Percentiles rank a stretch among this genome's conserved stretches.
These are phyloP conservation scores for Cynopterus sphinx DNA, from an alignment of 2,797 vertebrate genomes.

Conservation along the genomic window DNA sequence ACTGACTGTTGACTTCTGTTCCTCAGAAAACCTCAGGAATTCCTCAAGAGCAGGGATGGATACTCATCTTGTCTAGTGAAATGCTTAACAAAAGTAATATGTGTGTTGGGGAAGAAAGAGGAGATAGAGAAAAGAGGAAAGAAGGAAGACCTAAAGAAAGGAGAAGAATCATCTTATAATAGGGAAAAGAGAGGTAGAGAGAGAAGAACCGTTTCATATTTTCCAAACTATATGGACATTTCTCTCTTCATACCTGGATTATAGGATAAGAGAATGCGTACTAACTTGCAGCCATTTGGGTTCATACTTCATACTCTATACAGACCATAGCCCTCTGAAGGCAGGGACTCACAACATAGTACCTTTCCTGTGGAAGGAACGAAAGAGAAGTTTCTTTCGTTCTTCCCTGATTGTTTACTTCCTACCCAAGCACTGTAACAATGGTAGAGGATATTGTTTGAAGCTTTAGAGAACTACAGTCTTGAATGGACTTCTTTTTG, in stretches of 20 bases:
- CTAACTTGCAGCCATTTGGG: not conserved
- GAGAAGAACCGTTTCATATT: not conserved
- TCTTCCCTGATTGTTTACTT: not conserved
- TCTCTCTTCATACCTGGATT: not conserved
- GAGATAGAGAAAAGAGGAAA: not conserved
- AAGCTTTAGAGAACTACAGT: not conserved
- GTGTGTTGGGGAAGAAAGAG: not conserved
- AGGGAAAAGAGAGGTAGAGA: not conserved
- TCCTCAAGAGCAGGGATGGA: not conserved
- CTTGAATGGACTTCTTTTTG: no score
- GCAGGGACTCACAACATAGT: not conserved
- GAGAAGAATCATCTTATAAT: not conserved
- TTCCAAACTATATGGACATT: not conserved
- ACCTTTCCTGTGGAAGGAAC: not conserved
- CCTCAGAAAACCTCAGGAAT: not conserved
- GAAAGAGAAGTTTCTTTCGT: not conserved
- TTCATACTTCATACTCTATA: not conserved
- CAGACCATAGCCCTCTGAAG: not conserved
- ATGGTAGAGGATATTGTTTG: fast-evolving
- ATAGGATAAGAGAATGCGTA: not conserved
- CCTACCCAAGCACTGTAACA: not conserved
- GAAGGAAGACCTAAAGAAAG: not conserved
- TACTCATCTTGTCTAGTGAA: fast-evolving
- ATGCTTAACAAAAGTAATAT: not conserved
- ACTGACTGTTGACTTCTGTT: not conserved